These are phyloP conservation scores for Tragelaphus buxtoni DNA, from an alignment of 2,113 vertebrate species.

Conservation along the genomic window DNA sequence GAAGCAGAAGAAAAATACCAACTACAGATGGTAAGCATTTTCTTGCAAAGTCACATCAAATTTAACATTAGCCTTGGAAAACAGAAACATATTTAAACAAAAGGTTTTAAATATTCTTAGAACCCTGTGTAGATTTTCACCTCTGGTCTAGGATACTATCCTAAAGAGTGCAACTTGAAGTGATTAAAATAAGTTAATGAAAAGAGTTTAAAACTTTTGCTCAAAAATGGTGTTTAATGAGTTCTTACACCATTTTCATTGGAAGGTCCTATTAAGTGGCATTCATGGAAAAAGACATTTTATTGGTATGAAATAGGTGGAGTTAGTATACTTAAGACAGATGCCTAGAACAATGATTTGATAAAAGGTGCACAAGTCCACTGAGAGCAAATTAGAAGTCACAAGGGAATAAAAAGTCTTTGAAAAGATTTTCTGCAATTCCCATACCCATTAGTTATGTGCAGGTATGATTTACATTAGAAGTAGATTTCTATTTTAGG, in stretches of 20 bases:
- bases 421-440: constrained; percentile 54
- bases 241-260: not conserved
- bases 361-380: constrained; percentile 25
- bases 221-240: constrained; percentile 18
- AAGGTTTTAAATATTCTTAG: constrained; percentile 37
- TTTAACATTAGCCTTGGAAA: constrained; percentile 53
- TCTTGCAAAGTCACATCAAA: constrained; percentile 60
- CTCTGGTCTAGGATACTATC: not conserved
- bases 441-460: not conserved
- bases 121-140: constrained; percentile 14
- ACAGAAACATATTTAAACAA: constrained; percentile 54
- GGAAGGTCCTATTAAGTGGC: not conserved
- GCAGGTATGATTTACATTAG: not conserved
- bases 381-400: constrained; percentile 23
- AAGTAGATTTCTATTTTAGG: constrained; percentile 39
- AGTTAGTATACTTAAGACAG: constrained; percentile 20
- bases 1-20: constrained; percentile 57
- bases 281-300: constrained; percentile 2
- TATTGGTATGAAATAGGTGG: constrained; percentile 32
- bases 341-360: constrained; percentile 4
- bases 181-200: not conserved
- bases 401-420: constrained; percentile 1
- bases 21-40: constrained; percentile 61
- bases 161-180: not conserved
- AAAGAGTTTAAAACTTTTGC: constrained; percentile 22